Evolutionary conservation across 2,888 invertebrate species (phyloP), one percentile per base, ranked within the genome.

Genomic region (Rotaria macrura): DNA sequence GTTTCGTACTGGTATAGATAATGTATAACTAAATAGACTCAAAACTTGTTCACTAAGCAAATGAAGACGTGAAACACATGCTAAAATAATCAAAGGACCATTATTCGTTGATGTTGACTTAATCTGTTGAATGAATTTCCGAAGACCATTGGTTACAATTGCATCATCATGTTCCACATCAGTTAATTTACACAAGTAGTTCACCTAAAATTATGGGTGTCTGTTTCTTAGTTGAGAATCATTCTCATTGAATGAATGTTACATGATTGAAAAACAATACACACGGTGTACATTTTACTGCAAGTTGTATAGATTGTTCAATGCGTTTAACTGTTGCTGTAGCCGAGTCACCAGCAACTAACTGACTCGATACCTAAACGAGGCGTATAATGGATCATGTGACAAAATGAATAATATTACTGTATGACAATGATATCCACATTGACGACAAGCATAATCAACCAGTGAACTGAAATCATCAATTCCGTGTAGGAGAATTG

Each of bases 281-380:
- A 43, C 79, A 79, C n/a, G 79, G 79, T 3, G 43, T n/a, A 40
- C 38, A 79, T 79, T 79, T 79, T 12, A 0, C 5, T 79, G 79
- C 79, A 43, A 38, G 3, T 79, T 79, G 79, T 38, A 79, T 10
- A 2, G 43, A 20, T 43, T 79, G 40, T 79, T 79, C 79, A 79
- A 79, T 79, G n/a, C 79, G 79, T 79, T 79, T 79, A 7, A 43
- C 9, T 10, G 79, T 79, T n/a, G 79, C 79, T 43, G 79, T n/a
- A 2, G 79, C 79, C 10, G 79, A 79, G 43, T 79, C 79, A 79
- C 79, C 79, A 40, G 79, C n/a, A 43, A 79, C 10, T n/a, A 79
- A 43, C n/a, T 79, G 79, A 79, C 79, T 79, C 14, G 79, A 79
- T 43, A 79, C 79, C 79, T 79, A 79, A 79, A 79, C 79, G 25